Base-by-base conservation (phyloP, 1,140 invertebrate species). In the Argopecten irradians region DNA sequence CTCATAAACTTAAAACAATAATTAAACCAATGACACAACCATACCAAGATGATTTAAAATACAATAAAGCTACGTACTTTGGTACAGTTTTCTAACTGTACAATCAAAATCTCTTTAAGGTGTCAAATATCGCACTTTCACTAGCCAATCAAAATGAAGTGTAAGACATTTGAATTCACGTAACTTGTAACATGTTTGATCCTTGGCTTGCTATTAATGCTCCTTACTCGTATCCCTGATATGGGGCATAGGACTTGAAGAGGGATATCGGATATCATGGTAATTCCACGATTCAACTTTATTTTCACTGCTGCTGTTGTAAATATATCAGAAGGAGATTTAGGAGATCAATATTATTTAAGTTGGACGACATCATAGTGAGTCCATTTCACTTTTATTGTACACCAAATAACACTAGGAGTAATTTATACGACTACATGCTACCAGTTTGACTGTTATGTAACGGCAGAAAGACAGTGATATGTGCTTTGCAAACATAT, bases 351-450 rank as follows among this genome's bases (percentile, higher is more conserved):
- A 71, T 71, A 71, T 71, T 28, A 71, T 71, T 3, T n/a, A 71
- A 28, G 55, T 71, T n/a, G 8, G 28, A 28, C 14, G n/a, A 28
- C n/a, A 71, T 71, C 55, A n/a, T 28, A 28, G 55, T 11, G 8
- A 71, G 55, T 71, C 55, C 55, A 71, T 71, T 71, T 71, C 22
- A 71, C 55, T 71, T 71, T 71, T 71, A 71, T 71, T 71, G 55
- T 71, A 28, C 43, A 55, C 55, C 11, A n/a, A 71, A n/a, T 71
- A 28, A 71, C n/a, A 71, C 22, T 28, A 71, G 1, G 55, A 28
- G 5, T 71, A 71, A 71, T 71, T 71, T 71, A 71, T 71, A 71
- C 55, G 22, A n/a, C 16, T 7, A 71, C 55, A n/a, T 28, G 55
- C 13, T 46, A 46, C 13, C 43, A 46, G 22, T 46, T 46, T 46